Conservation (phyloP, 2,888 invertebrate genomes). For the Megalurothrips usitatus region DNA sequence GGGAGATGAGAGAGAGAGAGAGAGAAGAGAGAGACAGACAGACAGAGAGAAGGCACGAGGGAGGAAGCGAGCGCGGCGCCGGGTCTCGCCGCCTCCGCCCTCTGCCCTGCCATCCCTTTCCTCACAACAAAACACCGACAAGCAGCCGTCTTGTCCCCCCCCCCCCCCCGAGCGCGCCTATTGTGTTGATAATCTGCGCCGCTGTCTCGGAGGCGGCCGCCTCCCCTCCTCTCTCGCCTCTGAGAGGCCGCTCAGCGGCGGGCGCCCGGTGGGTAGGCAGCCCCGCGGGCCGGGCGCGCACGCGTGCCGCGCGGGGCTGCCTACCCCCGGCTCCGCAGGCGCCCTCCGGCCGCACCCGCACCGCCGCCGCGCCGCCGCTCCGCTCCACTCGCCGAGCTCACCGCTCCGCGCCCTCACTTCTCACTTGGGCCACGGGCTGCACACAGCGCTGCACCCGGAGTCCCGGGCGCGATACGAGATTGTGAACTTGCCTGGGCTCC, state of each 20-base stretch:
- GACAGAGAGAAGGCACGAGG: conserved; percentile 34
- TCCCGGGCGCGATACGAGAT: neutral
- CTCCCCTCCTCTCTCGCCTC: too few species aligned
- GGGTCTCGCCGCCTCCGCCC: neutral
- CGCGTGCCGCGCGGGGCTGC: too few species aligned
- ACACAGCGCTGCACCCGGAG: neutral
- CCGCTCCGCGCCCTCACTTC: neutral
- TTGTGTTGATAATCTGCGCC: neutral
- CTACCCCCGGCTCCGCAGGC: too few species aligned
- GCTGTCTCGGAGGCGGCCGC: too few species aligned
- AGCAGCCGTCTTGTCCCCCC: neutral
- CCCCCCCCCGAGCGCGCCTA: neutral
- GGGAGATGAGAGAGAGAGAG: conserved; percentile 32
- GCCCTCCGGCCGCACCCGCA: neutral
- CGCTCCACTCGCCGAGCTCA: neutral
- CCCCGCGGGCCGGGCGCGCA: too few species aligned
- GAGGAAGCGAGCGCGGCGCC: neutral
- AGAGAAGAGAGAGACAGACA: conserved; percentile 30
- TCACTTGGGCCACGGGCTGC: neutral
- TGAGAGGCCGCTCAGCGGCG: too few species aligned
- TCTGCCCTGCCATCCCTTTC: neutral
- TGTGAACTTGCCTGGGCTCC: neutral
- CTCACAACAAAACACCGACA: neutral
- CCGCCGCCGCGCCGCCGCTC: neutral
- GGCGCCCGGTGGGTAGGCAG: too few species aligned